These are phyloP conservation scores for Anorthoa munda DNA, from an alignment of 2,888 invertebrate species.

Conservation along the genomic window DNA sequence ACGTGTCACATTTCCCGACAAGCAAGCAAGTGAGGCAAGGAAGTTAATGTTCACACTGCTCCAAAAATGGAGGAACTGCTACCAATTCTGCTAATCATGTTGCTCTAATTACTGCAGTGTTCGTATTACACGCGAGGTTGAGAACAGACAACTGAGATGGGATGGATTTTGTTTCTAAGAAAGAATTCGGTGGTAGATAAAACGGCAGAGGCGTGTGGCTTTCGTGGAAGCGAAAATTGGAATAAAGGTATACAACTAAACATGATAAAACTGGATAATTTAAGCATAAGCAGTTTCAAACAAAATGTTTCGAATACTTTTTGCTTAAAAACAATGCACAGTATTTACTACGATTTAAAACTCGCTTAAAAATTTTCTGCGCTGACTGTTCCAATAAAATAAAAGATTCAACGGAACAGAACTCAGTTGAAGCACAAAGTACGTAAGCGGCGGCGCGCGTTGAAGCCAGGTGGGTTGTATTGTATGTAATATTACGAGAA, in stretches of 20 bases:
- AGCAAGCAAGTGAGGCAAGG: conserved; percentile 48
- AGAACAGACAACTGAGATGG: conserved; percentile 43
- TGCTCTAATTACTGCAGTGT: conserved; percentile 59
- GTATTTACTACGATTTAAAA: not conserved
- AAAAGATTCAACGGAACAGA: conserved; percentile 32
- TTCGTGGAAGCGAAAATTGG: conserved; percentile 7
- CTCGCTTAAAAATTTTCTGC: conserved; percentile 7
- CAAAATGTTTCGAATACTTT: not conserved
- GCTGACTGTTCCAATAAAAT: conserved; percentile 27
- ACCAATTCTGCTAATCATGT: conserved; percentile 65
- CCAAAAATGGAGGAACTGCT: conserved; percentile 55
- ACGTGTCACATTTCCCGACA: conserved; percentile 61
- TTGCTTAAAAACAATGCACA: not conserved
- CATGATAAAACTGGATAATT: too few relatives aligned
- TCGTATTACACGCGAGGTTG: conserved; percentile 42
- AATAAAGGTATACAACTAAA: not conserved
- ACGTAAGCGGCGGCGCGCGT: not conserved
- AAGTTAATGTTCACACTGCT: conserved; percentile 71
- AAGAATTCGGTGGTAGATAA: conserved; percentile 20
- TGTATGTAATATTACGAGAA: conserved; percentile 41
- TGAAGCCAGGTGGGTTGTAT: conserved; percentile 56
- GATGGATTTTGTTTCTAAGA: conserved; percentile 24
- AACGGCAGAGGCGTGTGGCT: not conserved
- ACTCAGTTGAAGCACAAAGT: conserved; percentile 25
- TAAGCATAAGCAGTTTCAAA: not conserved